phyloP scores from a whole-genome alignment of 2,888 invertebrate species.

The Leucoma salicis region DNA sequence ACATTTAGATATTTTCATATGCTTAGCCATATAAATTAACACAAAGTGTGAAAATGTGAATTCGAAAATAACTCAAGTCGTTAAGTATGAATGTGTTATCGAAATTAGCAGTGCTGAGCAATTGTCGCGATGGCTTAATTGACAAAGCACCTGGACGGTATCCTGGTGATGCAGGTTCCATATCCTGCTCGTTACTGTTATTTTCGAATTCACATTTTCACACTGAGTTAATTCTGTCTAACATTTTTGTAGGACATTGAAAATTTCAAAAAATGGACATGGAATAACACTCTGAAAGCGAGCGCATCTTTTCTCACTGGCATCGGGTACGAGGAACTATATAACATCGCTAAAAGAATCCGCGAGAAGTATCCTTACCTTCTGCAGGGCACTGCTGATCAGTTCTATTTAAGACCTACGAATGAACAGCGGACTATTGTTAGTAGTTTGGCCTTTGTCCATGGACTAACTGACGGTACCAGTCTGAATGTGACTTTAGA shows the following conservation, averaged over 20 bases:
- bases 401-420: slow-evolving; percentile 84
- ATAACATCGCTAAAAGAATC: slow-evolving; percentile 77
- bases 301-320: slow-evolving; percentile 82
- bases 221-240: too few species aligned
- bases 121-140: too few species aligned
- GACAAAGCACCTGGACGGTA: too few species aligned
- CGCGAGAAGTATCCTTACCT: slow-evolving; percentile 63
- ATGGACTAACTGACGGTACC: slow-evolving; percentile 67
- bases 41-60: too few species aligned
- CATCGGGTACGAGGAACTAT: slow-evolving; percentile 84
- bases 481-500: slow-evolving; percentile 47
- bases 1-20: too few species aligned
- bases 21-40: too few species aligned
- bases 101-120: too few species aligned
- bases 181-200: too few species aligned
- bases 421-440: slow-evolving; percentile 81
- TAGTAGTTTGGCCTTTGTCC: slow-evolving; percentile 84
- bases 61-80: too few species aligned
- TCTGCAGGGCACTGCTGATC: slow-evolving; percentile 58
- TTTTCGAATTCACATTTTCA: too few species aligned
- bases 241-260: slow-evolving; percentile 82
- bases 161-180: too few species aligned
- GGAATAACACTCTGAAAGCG: slow-evolving; percentile 83
- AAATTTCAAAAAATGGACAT: slow-evolving; percentile 84
- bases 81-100: too few species aligned